These are phyloP conservation scores for Tetranychus truncatus DNA, from an alignment of 2,888 invertebrate species.

Conservation along the genomic window DNA sequence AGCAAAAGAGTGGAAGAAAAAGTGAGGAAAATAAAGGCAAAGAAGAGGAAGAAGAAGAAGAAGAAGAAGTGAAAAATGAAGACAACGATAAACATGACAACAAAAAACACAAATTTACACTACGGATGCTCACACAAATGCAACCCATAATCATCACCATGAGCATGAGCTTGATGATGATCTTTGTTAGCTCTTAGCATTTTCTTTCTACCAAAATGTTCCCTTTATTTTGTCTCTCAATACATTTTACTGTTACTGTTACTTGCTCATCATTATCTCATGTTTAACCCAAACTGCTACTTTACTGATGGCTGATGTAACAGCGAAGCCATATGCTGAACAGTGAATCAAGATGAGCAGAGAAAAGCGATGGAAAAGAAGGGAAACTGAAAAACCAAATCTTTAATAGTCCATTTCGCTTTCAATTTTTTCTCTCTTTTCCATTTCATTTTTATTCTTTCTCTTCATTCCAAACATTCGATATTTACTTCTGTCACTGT, in stretches of 20 bases:
- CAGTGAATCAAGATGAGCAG: not conserved
- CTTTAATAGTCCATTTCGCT: too few relatives aligned
- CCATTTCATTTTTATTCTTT: too few relatives aligned
- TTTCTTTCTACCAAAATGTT: not conserved
- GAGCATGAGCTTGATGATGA: not conserved
- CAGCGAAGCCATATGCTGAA: not conserved
- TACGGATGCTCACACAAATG: not conserved
- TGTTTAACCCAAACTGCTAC: not conserved
- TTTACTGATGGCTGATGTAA: not conserved
- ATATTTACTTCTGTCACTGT: too few relatives aligned
- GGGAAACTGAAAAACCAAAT: not conserved
- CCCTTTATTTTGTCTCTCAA: not conserved
- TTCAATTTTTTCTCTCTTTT: too few relatives aligned
- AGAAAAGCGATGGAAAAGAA: not conserved
- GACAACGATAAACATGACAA: not conserved
- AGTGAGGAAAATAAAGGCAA: not conserved
- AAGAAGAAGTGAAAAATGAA: not conserved
- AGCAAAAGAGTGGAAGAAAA: not conserved
- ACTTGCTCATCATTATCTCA: not conserved
- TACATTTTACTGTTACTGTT: not conserved
- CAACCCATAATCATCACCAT: not conserved
- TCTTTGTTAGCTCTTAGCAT: not conserved
- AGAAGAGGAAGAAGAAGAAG: not conserved
- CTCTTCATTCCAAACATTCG: too few relatives aligned
- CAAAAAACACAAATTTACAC: not conserved